phyloP scores from a whole-genome alignment of 92 coral and sea anemone genomes.

The Zoanthus sansibaricus region DNA sequence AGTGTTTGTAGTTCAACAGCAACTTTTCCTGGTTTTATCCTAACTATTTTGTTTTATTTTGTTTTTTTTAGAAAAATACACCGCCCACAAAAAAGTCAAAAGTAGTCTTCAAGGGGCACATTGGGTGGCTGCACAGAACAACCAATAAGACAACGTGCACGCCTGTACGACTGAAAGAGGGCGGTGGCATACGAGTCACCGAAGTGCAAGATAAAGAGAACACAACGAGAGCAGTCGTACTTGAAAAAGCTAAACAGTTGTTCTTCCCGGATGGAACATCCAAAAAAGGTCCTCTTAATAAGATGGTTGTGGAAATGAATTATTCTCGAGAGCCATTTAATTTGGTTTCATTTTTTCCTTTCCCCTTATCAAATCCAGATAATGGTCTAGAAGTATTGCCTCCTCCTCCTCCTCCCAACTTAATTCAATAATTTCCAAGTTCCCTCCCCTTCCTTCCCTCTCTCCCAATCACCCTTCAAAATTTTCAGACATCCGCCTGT shows the following conservation, averaged over 20 bases:
- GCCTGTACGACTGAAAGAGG: constrained; percentile 7
- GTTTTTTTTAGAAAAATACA: background rate
- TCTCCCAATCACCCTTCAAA: background rate
- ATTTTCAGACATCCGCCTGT: background rate
- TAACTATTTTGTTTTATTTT: background rate
- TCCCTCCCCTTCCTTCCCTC: background rate
- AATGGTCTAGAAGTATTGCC: background rate
- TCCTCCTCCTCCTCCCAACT: background rate
- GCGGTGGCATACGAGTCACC: background rate
- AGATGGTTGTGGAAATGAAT: background rate
- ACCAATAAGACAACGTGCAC: background rate
- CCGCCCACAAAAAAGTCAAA: background rate
- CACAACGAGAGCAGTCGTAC: background rate
- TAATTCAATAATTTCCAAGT: background rate
- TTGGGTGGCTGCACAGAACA: background rate
- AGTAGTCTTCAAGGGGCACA: background rate
- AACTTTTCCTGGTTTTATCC: background rate
- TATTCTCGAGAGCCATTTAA: background rate
- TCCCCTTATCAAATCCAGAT: background rate
- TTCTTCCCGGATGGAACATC: background rate
- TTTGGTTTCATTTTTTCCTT: background rate
- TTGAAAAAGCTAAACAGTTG: background rate
- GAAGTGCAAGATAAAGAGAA: constrained; percentile 1
- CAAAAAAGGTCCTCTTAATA: background rate
- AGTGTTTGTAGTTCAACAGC: background rate